Base-by-base conservation (phyloP, 2,113 vertebrate genomes). In the Ceratotherium simum region DNA sequence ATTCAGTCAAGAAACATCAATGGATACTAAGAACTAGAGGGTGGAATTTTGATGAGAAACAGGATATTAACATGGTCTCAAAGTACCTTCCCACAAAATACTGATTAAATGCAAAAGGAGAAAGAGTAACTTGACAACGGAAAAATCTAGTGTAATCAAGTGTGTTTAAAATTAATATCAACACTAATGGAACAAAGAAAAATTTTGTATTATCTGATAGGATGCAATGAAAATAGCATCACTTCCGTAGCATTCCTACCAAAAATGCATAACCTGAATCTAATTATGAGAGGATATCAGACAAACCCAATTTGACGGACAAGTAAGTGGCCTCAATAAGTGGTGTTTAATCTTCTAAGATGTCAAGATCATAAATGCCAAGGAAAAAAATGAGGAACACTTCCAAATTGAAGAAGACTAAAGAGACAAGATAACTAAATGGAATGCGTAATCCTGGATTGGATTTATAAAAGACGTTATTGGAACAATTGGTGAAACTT, bases 61-160 rank as follows among this genome's bases (percentile, higher is more conserved):
- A 46, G 73, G 13, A 86, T 92, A 42, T 27, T 78, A 46, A 72
- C 33, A 83, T 67, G 29, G 31, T 72, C 33, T 90, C 84, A 72
- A 94, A 95, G 76, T 51, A 81, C 39, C 65, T 93, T 58, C 18
- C 39, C 64, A 48, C 48, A 62, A 80, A 78, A 86, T 76, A 17
- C 60, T 92, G 64, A 80, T 51, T 81, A 94, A 80, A n/a, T 60
- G 51, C 70, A 90, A 75, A 94, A 27, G 18, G 67, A 33, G 67
- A 76, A 56, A 67, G n/a, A 21, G 12, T 51, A 58, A 76, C 42
- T 78, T 76, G 36, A 79, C 79, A 69, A 25, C 62, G 92, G 81
- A 46, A 96, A 96, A 92, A 80, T 46, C 80, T 79, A 62, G 29
- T n/a, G 36, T 81, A 70, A 89, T 60, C 58, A 87, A 64, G 16